Evolutionary conservation across 2,113 vertebrate species (phyloP).

Genomic region (Crotalus viridis): DNA sequence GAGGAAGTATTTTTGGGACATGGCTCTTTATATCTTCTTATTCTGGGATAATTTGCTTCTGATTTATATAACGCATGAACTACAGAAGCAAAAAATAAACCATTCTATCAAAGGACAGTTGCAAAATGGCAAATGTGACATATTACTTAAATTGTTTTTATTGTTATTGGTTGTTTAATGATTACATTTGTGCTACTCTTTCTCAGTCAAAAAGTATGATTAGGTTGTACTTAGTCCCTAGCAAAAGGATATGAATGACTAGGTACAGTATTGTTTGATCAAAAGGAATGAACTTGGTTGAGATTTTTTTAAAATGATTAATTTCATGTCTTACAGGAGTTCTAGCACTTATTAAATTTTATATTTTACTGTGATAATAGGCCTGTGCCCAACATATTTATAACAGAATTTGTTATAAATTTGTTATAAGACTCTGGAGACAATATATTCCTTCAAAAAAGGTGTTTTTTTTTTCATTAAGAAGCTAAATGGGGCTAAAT

Average conservation of each 20-base stretch:
- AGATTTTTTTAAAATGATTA: background rate
- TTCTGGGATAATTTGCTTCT: background rate
- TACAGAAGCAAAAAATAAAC: background rate
- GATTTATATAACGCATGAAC: background rate
- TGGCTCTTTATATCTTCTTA: background rate
- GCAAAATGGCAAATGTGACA: background rate
- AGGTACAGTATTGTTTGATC: background rate
- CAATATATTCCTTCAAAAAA: constrained; percentile 25
- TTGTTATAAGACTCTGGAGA: background rate
- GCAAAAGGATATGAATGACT: background rate
- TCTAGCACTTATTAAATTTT: background rate
- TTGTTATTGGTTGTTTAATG: background rate
- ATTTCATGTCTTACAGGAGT: background rate
- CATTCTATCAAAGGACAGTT: background rate
- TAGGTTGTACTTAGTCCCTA: background rate
- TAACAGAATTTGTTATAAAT: background rate
- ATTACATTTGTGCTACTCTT: background rate
- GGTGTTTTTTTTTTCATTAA: constrained; percentile 5
- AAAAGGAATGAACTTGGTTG: background rate
- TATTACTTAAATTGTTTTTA: background rate
- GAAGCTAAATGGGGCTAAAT: background rate
- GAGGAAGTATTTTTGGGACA: background rate
- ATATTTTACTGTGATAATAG: background rate
- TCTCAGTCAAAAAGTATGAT: background rate
- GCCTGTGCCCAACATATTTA: background rate